Evolutionary conservation across 2,888 invertebrate species (phyloP), one percentile per base, ranked within the genome.

Genomic region (Dione juno): DNA sequence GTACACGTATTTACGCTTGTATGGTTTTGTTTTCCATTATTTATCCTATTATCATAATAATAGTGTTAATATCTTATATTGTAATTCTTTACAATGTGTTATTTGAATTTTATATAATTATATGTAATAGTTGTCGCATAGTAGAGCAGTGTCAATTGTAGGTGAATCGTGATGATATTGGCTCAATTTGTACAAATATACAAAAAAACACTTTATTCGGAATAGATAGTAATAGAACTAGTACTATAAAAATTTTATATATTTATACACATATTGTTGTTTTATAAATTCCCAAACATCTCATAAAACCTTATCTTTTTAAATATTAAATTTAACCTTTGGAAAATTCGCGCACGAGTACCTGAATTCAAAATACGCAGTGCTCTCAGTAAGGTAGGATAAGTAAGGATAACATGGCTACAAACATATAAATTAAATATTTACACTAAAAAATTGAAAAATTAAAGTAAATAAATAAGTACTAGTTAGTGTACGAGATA

Each of bases 31-130:
- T 9, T 45, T 59, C 11, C 37, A 54, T 45, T 61, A 43, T n/a
- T 28, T 61, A 28, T 61, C 28, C n/a, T 35, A 61, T 61, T 61
- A 61, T 45, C 43, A 61, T 21, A 28, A 61, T n/a, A 45, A 28
- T 57, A 37, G 11, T 40, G 37, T 40, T 57, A 40, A 7, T 16
- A 7, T 48, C 16, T 48, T 48, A 16, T 37, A 16, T 57, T 16
- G 7, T 40, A 57, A 11, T 40, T 37, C 16, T 57, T 37, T 0
- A 1, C 19, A 8, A 10, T 11, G 9, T 19, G 10, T 0, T 40
- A 10, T 57, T 1, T 16, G 35, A 37, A 54, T n/a, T 5, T 1
- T 16, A 6, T 57, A 40, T 19, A 48, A 16, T 0, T 10, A 11
- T 48, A 19, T 0, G n/a, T 45, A 8, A 45, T 8, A n/a, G 11